These are phyloP conservation scores for Drosophila stalkeri DNA, from an alignment of 2,888 invertebrate species.

Conservation along the genomic window DNA sequence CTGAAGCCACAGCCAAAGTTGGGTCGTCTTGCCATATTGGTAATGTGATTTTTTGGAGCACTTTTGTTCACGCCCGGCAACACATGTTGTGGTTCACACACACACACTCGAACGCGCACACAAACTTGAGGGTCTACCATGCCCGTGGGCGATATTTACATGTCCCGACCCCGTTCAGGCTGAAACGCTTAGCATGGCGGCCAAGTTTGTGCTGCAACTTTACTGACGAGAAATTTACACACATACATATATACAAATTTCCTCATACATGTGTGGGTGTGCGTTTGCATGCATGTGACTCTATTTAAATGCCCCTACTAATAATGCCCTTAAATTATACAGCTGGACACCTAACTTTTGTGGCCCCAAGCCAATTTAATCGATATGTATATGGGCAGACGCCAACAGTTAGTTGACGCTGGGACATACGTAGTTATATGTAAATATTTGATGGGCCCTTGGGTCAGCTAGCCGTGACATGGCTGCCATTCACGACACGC, in stretches of 20 bases:
- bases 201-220: slow-evolving; percentile 52
- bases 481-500: slow-evolving; percentile 67
- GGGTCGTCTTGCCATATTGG: slow-evolving; percentile 56
- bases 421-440: slow-evolving; percentile 23
- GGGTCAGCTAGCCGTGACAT: slow-evolving; percentile 47
- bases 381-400: slow-evolving; percentile 61
- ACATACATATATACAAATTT: neutral
- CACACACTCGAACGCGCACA: slow-evolving; percentile 20
- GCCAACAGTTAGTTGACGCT: slow-evolving; percentile 61
- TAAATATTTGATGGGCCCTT: slow-evolving; percentile 63
- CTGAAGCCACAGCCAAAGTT: slow-evolving; percentile 45
- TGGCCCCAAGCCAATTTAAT: slow-evolving; percentile 60
- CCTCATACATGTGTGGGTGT: neutral
- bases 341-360: slow-evolving; percentile 56
- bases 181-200: slow-evolving; percentile 59
- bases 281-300: slow-evolving; percentile 3
- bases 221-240: slow-evolving; percentile 25
- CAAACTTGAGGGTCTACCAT: slow-evolving; percentile 47
- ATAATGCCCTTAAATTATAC: slow-evolving; percentile 66
- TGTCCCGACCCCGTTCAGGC: slow-evolving; percentile 42
- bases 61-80: slow-evolving; percentile 77
- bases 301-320: slow-evolving; percentile 60
- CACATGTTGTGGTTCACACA: slow-evolving; percentile 78
- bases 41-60: slow-evolving; percentile 76
- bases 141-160: slow-evolving; percentile 64